Conservation (phyloP, 2,113 vertebrate species). For the Gavialis gangeticus region DNA sequence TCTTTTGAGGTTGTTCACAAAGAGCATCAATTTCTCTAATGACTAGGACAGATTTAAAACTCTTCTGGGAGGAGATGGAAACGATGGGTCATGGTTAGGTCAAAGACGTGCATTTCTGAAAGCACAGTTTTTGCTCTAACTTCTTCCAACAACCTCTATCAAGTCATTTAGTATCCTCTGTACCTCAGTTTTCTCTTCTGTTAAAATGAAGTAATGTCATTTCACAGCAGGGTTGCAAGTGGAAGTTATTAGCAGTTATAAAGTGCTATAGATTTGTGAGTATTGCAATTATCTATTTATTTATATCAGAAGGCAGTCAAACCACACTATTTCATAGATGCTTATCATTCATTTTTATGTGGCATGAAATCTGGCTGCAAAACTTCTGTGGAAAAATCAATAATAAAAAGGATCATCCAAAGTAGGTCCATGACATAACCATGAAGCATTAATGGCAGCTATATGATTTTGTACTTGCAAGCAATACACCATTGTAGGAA, state of each 20-base stretch:
- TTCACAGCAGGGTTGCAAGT: neutral
- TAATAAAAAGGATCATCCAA: neutral
- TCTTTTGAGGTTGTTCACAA: neutral
- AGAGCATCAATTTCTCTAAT: accelerated
- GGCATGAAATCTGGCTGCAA: neutral
- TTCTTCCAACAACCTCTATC: neutral
- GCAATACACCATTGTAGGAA: neutral
- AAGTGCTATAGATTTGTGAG: neutral
- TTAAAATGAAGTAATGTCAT: neutral
- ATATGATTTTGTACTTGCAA: neutral
- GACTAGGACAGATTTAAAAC: accelerated
- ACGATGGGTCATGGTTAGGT: neutral
- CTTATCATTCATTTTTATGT: neutral
- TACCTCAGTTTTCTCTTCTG: neutral
- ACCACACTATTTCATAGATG: neutral
- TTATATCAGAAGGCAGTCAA: neutral
- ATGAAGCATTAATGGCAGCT: neutral
- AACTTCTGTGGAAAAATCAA: neutral
- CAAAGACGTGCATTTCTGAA: accelerated
- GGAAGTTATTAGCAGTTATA: neutral
- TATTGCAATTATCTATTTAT: neutral
- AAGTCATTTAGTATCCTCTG: neutral
- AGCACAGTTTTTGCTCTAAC: accelerated
- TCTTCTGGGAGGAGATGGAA: accelerated
- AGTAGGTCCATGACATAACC: neutral